These are phyloP conservation scores for Archips xylosteana DNA, from an alignment of 2,888 invertebrate genomes.

Conservation along the genomic window DNA sequence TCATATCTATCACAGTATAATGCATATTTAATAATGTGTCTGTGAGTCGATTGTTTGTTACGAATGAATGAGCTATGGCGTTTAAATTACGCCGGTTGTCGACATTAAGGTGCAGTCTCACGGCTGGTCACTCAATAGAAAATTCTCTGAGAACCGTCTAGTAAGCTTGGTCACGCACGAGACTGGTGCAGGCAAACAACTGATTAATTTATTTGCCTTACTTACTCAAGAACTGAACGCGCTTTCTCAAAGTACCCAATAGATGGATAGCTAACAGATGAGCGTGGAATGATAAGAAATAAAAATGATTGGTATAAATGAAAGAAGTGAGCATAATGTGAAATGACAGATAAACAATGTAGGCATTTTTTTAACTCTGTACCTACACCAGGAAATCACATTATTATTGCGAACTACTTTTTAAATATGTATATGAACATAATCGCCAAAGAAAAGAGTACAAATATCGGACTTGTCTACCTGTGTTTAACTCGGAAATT, in stretches of 20 bases:
- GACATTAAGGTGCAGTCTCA: slow-evolving; percentile 25
- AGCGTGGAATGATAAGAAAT: not conserved
- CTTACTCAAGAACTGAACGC: slow-evolving; percentile 32
- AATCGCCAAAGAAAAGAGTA: too few species aligned
- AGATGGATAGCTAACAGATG: not conserved
- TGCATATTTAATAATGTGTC: not conserved
- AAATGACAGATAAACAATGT: too few species aligned
- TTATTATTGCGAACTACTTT: too few species aligned
- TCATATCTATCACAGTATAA: not conserved
- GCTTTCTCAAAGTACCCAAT: slow-evolving; percentile 26
- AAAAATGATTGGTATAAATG: not conserved
- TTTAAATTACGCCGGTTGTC: slow-evolving; percentile 7
- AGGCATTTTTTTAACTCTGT: too few species aligned
- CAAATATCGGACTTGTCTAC: too few species aligned
- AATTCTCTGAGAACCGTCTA: slow-evolving; percentile 30
- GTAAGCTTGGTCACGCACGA: slow-evolving; percentile 36
- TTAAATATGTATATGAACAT: too few species aligned
- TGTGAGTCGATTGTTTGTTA: not conserved
- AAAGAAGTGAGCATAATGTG: too few species aligned
- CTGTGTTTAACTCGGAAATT: too few species aligned
- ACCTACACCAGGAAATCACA: too few species aligned
- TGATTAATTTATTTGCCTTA: slow-evolving; percentile 40
- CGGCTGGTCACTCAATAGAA: slow-evolving; percentile 18
- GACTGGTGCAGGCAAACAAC: slow-evolving; percentile 33
- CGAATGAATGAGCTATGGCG: slow-evolving; percentile 1